These are phyloP conservation scores for Aporrectodea caliginosa DNA, from an alignment of 1,140 invertebrate genomes.

Conservation along the genomic window DNA sequence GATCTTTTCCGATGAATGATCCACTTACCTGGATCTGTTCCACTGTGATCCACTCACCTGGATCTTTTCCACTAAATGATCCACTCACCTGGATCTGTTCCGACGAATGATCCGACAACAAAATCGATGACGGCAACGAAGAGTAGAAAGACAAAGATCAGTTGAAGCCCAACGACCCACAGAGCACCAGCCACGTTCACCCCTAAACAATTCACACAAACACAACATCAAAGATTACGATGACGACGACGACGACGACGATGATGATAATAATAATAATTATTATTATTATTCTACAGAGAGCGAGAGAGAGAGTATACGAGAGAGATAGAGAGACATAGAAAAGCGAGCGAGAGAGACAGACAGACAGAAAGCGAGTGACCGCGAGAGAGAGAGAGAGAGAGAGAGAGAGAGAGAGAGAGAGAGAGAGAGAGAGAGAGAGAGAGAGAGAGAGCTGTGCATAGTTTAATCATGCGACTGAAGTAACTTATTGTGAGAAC, in stretches of 20 bases:
- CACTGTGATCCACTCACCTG: too few relatives aligned
- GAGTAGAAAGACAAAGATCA: constrained; percentile 70
- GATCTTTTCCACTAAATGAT: too few relatives aligned
- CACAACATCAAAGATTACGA: constrained; percentile 40
- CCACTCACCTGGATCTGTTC: constrained; percentile 44
- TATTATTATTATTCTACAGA: not conserved
- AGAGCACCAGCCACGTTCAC: constrained; percentile 70
- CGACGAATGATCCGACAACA: constrained; percentile 52
- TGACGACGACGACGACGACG: not conserved
- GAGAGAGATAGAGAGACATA: not conserved
- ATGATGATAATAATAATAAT: not conserved
- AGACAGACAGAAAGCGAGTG: not conserved
- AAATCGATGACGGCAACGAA: constrained; percentile 69
- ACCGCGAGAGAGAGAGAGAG: not conserved
- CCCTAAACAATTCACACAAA: too few relatives aligned
- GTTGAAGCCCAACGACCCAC: constrained; percentile 68
- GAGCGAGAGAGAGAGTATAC: not conserved
- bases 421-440: not conserved
- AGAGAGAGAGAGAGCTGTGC: not conserved
- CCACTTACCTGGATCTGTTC: too few relatives aligned
- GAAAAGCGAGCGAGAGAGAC: not conserved
- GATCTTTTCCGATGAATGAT: too few relatives aligned
- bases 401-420: not conserved
- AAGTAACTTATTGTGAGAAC: not conserved
- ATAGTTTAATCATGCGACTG: not conserved